phyloP scores from a whole-genome alignment of 2,888 invertebrate genomes.

The Andricus curvator region DNA sequence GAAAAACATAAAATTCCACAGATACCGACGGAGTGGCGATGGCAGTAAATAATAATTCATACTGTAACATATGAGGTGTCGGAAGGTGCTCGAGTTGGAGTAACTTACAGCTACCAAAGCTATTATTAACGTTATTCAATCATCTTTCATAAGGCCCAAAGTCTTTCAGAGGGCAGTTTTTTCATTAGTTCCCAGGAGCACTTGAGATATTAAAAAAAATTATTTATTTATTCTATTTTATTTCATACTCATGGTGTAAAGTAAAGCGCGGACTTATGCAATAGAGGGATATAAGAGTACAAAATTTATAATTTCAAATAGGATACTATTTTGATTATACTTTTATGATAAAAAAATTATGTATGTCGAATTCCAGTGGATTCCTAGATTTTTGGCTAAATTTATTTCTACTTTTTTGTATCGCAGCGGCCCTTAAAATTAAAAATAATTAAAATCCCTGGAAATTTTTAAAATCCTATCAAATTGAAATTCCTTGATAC shows the following conservation, averaged over 20 bases:
- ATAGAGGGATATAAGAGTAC: too few relatives aligned
- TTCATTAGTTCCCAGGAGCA: background rate
- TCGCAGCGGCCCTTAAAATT: too few relatives aligned
- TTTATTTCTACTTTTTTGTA: background rate
- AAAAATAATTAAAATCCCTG: too few relatives aligned
- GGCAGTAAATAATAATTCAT: slow-evolving; percentile 27
- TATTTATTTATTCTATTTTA: background rate
- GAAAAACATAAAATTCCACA: slow-evolving; percentile 15
- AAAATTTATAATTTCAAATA: too few relatives aligned
- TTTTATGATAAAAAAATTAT: too few relatives aligned
- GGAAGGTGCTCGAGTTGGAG: slow-evolving; percentile 24
- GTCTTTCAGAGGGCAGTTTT: slow-evolving; percentile 3
- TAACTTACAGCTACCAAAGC: slow-evolving; percentile 16
- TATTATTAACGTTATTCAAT: slow-evolving; percentile 38
- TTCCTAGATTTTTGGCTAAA: too few relatives aligned
- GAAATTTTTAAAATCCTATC: too few relatives aligned
- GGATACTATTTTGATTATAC: too few relatives aligned
- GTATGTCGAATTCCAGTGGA: too few relatives aligned
- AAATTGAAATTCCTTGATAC: too few relatives aligned
- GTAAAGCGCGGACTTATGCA: background rate
- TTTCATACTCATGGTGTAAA: background rate
- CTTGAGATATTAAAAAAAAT: background rate
- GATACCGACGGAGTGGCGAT: background rate
- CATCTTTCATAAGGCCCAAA: slow-evolving; percentile 5
- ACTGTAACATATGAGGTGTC: slow-evolving; percentile 12